Evolutionary conservation across 2,888 invertebrate genomes (phyloP), one percentile per base, ranked within the genome.

Genomic region (Cosmia trapezina): DNA sequence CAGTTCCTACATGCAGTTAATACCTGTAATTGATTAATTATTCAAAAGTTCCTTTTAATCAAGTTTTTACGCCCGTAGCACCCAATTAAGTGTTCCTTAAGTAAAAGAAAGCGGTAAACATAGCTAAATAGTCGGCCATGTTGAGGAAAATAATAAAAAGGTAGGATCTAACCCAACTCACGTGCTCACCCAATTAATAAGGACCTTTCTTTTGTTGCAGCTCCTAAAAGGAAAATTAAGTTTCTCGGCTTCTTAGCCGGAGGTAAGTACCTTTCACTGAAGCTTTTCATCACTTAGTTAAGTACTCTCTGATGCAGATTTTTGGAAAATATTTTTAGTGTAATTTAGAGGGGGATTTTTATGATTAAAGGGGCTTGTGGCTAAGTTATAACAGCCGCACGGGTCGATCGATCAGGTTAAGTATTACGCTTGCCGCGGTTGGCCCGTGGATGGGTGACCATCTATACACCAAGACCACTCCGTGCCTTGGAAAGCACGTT

Each of bases 191-290:
- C 41, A 78, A 83, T 85, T 87, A 83, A 86, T 85, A 74, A 62
- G 68, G 62, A 53, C 17, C 45, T 73, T 82, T 83, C 80, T 83
- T 68, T 88, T 88, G 84, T 91, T 91, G 63, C 92, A 93, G 71
- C 80, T 17, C 90, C 90, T 68, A 88, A 86, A 65, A 87, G 89
- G 82, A 89, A 87, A 78, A 86, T 89, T 68, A 91, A 88, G 84
- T 78, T 76, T 57, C 79, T 90, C 57, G 89, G 90, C 78, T 89
- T 91, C 75, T 83, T 90, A 72, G 81, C 89, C 0, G 87, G 90
- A 83, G 91, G 93, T 93, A 83, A 88, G 89, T 83, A 57, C 41
- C 43, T 68, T 67, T 64, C 17, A 67, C 54, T 57, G 33, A 53
- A 17, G 28, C 33, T 49, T 47, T 62, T 41, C 3, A 51, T 69